Evolutionary conservation across 2,888 invertebrate genomes (phyloP), one percentile per base, ranked within the genome.

Genomic region (Allacma fusca): DNA sequence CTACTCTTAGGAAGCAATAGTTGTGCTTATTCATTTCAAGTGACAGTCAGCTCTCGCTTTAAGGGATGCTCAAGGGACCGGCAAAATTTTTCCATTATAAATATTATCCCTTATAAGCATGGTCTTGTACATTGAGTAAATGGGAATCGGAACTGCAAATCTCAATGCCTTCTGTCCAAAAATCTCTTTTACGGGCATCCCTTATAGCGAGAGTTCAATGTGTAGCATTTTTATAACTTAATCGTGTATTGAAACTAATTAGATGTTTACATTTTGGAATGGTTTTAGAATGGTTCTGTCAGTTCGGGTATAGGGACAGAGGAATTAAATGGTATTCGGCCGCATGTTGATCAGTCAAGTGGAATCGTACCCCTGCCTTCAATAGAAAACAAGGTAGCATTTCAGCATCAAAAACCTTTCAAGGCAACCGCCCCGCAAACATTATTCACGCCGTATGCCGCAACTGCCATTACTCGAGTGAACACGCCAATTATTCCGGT

Each of bases 391-490:
- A 69, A 59, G 24, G 28, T 57, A 29, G 28, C n/a, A 19, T 68
- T 59, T 50, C 70, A 80, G 71, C 81, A 80, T 67, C 81, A 80
- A 19, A 77, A 71, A 43, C 73, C 73, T 12, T 62, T 62, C 24
- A 62, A 62, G 62, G 26, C 24, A 26, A 69, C 78, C 26, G 82
- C 74, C 12, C 79, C 83, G 12, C 82, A 82, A 65, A 82, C 73
- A 19, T 77, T 83, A 65, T 83, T 83, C 62, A 83, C 82, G n/a
- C 83, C 83, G 0, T 83, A 83, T 73, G 83, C 84, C 21, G 82
- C 82, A 13, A 84, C 79, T 62, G 80, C 83, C 62, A 84, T 81
- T 34, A 84, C 84, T 16, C 74, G 82, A 44, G 82, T 82, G 12
- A 78, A 79, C 43, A 82, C 82, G 24, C 83, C 83, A 26, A 72